Evolutionary conservation across 2,797 vertebrate genomes (phyloP).

Genomic region (Alectoris magna): DNA sequence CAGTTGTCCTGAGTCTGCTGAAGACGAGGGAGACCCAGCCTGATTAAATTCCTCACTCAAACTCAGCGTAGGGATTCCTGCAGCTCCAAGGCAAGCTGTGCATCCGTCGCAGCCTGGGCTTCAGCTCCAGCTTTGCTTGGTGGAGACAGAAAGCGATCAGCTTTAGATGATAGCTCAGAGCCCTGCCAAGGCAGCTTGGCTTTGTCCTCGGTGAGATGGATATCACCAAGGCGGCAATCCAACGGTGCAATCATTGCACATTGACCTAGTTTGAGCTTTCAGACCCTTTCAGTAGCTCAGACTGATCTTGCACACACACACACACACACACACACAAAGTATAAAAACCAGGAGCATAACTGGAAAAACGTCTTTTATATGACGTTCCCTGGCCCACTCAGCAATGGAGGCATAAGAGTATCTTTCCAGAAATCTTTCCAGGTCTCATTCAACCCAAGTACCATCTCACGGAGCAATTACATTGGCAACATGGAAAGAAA

Average conservation of each 20-base stretch:
- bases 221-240: background rate
- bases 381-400: background rate
- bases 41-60: background rate
- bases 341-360: accelerated
- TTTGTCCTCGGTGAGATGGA: background rate
- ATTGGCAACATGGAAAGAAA: accelerated
- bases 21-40: background rate
- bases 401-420: background rate
- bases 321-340: too few relatives aligned
- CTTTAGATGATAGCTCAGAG: background rate
- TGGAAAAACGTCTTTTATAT: background rate
- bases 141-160: background rate
- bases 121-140: background rate
- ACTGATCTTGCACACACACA: background rate
- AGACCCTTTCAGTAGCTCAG: background rate
- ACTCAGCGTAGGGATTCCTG: background rate
- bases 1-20: background rate
- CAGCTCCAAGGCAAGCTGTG: background rate
- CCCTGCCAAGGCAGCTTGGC: background rate
- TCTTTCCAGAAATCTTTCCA: background rate
- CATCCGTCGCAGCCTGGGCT: background rate
- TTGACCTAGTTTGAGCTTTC: background rate
- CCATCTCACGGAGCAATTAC: background rate
- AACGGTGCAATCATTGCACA: background rate
- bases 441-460: background rate